Percentiles rank a stretch among this genome's conserved stretches.
Evolutionary conservation across 2,888 invertebrate species (phyloP).

Genomic region (Drosophila testacea): DNA sequence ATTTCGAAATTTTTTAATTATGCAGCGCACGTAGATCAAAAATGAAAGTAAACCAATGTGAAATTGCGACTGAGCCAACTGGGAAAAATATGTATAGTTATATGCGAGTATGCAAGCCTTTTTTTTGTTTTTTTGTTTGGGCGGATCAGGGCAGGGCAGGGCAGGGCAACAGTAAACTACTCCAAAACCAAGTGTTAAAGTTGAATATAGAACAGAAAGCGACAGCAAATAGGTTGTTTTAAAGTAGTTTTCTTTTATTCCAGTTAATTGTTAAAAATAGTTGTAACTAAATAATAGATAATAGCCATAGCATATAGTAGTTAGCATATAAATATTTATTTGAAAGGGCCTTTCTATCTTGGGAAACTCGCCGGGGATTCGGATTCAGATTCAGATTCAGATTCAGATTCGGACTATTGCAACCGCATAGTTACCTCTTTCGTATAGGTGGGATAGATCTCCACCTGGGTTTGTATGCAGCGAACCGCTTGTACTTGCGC

Average conservation of each 20-base stretch:
- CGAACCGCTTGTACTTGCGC: slow-evolving; percentile 83
- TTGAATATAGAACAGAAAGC: slow-evolving; percentile 23
- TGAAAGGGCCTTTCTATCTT: slow-evolving; percentile 18
- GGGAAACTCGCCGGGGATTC: slow-evolving; percentile 18
- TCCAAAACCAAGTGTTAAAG: slow-evolving; percentile 58
- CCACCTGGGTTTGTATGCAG: slow-evolving; percentile 83
- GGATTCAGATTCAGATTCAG: background rate
- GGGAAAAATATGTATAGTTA: slow-evolving; percentile 27
- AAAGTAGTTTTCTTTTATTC: slow-evolving; percentile 56
- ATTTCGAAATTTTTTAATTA: slow-evolving; percentile 68
- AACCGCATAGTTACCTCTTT: slow-evolving; percentile 85
- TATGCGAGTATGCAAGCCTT: slow-evolving; percentile 20
- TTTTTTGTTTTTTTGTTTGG: slow-evolving; percentile 23
- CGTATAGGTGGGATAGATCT: slow-evolving; percentile 84
- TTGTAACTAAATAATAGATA: slow-evolving; percentile 26
- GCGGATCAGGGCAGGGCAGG: slow-evolving; percentile 19
- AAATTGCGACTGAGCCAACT: slow-evolving; percentile 60
- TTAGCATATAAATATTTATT: slow-evolving; percentile 9
- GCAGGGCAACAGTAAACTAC: slow-evolving; percentile 21
- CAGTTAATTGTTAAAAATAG: slow-evolving; percentile 70
- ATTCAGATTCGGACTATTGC: slow-evolving; percentile 48
- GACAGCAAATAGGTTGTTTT: slow-evolving; percentile 15
- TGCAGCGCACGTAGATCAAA: slow-evolving; percentile 74
- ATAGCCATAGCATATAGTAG: slow-evolving; percentile 33
- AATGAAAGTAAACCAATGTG: slow-evolving; percentile 77